These are phyloP conservation scores for Dusona sp. DNA, from an alignment of 2,888 invertebrate genomes.

Conservation along the genomic window DNA sequence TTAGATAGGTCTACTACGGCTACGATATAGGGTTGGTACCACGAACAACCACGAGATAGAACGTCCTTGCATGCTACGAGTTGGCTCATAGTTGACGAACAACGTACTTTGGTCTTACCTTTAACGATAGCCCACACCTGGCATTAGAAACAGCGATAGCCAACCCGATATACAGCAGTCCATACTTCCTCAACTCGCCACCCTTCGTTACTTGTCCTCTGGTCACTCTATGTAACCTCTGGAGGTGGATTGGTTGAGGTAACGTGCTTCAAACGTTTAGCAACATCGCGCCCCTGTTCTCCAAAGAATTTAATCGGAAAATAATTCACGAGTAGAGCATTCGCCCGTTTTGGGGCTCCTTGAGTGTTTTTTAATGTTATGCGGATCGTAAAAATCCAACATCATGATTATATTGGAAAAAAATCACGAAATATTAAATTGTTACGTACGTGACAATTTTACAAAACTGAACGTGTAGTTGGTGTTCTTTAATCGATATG, in stretches of 20 bases:
- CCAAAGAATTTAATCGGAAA: constrained; percentile 4
- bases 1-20: constrained; percentile 15
- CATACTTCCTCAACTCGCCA: constrained; percentile 57
- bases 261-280: constrained; percentile 14
- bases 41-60: constrained; percentile 28
- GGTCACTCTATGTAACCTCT: constrained; percentile 13
- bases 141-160: constrained; percentile 60
- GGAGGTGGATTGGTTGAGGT: not conserved
- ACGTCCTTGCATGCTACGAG: constrained; percentile 47
- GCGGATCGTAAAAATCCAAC: not conserved
- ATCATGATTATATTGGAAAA: not conserved
- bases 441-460: not conserved
- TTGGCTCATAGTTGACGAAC: constrained; percentile 22
- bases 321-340: constrained; percentile 1
- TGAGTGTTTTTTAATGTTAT: not conserved
- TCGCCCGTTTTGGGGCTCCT: not conserved
- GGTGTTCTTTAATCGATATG: not conserved
- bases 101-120: constrained; percentile 40
- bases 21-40: constrained; percentile 16
- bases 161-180: constrained; percentile 48
- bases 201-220: constrained; percentile 39
- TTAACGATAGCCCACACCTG: constrained; percentile 38
- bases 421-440: no score
- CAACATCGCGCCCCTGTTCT: constrained; percentile 1
- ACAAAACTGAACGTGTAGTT: not conserved